Evolutionary conservation across 2,113 vertebrate species (phyloP).

Genomic region (Silurus meridionalis): DNA sequence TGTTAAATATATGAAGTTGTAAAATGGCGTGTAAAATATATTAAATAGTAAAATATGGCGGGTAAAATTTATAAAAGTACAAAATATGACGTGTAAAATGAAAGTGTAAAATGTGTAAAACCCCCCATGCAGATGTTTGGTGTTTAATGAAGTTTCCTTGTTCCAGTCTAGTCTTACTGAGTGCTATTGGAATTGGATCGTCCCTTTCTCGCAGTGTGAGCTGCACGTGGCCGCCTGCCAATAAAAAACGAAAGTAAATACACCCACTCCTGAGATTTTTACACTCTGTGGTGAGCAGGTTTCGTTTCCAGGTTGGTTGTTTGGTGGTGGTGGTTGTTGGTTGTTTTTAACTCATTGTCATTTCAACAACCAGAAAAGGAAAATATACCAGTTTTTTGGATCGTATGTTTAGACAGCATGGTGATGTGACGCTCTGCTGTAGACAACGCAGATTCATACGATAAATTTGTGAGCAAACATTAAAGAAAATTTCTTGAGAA

Average conservation of each 20-base stretch:
- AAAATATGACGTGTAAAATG: too few relatives aligned
- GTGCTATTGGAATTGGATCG: background rate
- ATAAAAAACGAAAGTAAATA: background rate
- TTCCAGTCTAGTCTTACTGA: background rate
- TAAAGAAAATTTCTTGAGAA: too few relatives aligned
- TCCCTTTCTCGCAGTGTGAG: background rate
- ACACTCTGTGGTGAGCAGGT: background rate
- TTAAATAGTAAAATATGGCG: too few relatives aligned
- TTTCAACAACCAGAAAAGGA: background rate
- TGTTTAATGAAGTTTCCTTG: fast-evolving
- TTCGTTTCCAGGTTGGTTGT: background rate
- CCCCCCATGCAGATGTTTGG: background rate
- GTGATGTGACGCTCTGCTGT: background rate
- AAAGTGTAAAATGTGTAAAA: too few relatives aligned
- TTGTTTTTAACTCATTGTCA: background rate
- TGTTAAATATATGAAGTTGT: too few relatives aligned
- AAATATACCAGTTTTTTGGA: background rate
- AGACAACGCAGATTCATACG: too few relatives aligned
- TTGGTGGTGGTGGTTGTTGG: background rate
- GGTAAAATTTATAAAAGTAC: too few relatives aligned
- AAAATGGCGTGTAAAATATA: too few relatives aligned
- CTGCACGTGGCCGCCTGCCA: background rate
- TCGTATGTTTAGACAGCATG: background rate
- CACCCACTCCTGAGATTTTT: background rate
- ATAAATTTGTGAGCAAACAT: too few relatives aligned